A percentile compares a stretch with the other conserved stretches of the same genome.
These are phyloP conservation scores for Scaptomyza parva DNA, from an alignment of 2,888 invertebrate genomes.

Conservation along the genomic window DNA sequence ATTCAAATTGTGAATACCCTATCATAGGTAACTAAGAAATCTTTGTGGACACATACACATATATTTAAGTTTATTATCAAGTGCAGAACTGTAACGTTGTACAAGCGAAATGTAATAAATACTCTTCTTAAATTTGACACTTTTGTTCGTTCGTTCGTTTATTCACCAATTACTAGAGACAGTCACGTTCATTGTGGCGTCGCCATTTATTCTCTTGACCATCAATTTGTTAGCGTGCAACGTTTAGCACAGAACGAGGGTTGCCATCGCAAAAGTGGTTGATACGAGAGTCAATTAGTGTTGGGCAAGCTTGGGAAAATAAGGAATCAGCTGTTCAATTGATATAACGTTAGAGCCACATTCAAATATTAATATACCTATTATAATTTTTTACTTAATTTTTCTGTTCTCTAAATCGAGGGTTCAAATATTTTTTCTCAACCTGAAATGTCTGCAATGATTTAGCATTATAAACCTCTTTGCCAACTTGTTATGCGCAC, in stretches of 20 bases:
- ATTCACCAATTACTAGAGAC: not conserved
- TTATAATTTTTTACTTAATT: not conserved
- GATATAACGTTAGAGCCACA: no score
- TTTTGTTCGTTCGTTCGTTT: not conserved
- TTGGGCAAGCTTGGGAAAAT: not conserved
- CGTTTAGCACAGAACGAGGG: not conserved
- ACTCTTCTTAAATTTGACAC: not conserved
- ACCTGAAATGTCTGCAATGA: not conserved
- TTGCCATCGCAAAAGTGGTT: not conserved
- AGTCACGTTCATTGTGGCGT: constrained; percentile 7
- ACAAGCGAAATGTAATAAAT: no score
- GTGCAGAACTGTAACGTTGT: not conserved
- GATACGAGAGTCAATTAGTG: not conserved
- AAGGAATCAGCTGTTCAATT: no score
- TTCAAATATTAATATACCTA: no score
- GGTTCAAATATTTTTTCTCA: not conserved
- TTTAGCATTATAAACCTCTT: constrained; percentile 3
- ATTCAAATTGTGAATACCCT: not conserved
- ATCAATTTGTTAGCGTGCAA: not conserved
- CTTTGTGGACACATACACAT: no score
- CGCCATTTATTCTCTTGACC: not conserved
- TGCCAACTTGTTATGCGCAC: constrained; percentile 11
- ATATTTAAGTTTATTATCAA: not conserved
- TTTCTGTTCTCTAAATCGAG: not conserved
- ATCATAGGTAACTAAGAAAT: constrained; percentile 1